A percentile compares a stretch with the other conserved stretches of the same genome.
phyloP scores from a whole-genome alignment of 1,140 invertebrate species.

The Drosophila sp. region DNA sequence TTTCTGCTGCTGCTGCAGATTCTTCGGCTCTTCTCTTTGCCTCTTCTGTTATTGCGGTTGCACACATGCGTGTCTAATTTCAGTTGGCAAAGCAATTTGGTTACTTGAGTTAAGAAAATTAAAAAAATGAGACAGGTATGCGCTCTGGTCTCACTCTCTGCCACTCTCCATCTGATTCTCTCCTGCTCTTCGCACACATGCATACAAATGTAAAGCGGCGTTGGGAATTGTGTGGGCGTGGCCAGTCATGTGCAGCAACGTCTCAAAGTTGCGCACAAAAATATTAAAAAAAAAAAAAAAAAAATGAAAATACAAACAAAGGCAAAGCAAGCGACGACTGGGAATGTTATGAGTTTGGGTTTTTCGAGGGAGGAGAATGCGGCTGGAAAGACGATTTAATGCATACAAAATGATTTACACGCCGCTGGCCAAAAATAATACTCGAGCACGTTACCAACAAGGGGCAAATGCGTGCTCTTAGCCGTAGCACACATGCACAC shows the following conservation, averaged over 20 bases:
- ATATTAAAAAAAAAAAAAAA: conserved; percentile 50
- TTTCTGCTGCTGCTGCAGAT: neutral
- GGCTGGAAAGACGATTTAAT: conserved; percentile 77
- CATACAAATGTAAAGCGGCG: conserved; percentile 26
- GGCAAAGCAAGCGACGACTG: conserved; percentile 23
- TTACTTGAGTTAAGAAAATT: conserved; percentile 34
- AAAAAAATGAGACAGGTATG: conserved; percentile 21
- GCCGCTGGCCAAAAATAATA: conserved; percentile 82
- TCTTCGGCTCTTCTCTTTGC: neutral
- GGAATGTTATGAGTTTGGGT: conserved; percentile 15
- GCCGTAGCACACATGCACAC: neutral
- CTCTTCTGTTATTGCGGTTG: conserved; percentile 32
- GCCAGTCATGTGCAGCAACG: conserved; percentile 43
- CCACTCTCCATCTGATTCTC: neutral
- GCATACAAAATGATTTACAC: conserved; percentile 83
- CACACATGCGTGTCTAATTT: conserved; percentile 53
- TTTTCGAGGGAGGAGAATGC: neutral
- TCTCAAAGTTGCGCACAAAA: conserved; percentile 35
- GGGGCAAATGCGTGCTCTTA: conserved; percentile 16
- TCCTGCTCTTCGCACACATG: neutral
- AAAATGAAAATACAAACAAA: conserved; percentile 14
- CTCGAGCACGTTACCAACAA: conserved; percentile 30
- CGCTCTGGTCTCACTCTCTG: neutral
- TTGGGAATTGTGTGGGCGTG: conserved; percentile 50
- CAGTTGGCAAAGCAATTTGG: conserved; percentile 52